Evolutionary conservation across 2,888 invertebrate species (phyloP).

Genomic region (Sipunculus nudus): DNA sequence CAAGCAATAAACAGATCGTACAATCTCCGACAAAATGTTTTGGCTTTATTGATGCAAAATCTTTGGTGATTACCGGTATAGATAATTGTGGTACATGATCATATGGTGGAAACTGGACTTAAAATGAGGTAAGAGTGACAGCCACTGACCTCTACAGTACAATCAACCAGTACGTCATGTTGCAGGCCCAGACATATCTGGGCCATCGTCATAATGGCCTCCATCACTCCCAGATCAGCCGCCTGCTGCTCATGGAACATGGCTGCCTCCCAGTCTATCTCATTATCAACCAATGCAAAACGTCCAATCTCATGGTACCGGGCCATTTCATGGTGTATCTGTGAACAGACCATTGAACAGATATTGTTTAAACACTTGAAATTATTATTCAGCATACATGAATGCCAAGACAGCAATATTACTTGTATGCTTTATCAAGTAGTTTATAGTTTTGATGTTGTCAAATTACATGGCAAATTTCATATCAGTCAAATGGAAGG

Average conservation of each 20-base stretch:
- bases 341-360: not conserved
- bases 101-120: too few relatives aligned
- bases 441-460: too few relatives aligned
- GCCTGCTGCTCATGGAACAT: constrained; percentile 70
- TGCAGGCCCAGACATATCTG: constrained; percentile 68
- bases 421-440: too few relatives aligned
- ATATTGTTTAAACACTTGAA: not conserved
- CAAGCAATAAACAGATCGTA: too few relatives aligned
- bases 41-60: too few relatives aligned
- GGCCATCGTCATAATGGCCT: constrained; percentile 69
- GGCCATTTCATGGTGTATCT: constrained; percentile 71
- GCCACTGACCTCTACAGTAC: constrained; percentile 56
- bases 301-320: constrained; percentile 71
- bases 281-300: constrained; percentile 58
- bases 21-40: too few relatives aligned
- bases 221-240: constrained; percentile 69
- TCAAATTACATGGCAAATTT: too few relatives aligned
- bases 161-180: constrained; percentile 68
- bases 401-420: too few relatives aligned
- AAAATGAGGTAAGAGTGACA: too few relatives aligned
- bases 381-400: not conserved
- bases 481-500: too few relatives aligned
- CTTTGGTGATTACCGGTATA: too few relatives aligned
- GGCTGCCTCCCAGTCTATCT: constrained; percentile 69
- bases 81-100: too few relatives aligned